phyloP scores from a whole-genome alignment of 2,888 invertebrate species.

The Limulus polyphemus region DNA sequence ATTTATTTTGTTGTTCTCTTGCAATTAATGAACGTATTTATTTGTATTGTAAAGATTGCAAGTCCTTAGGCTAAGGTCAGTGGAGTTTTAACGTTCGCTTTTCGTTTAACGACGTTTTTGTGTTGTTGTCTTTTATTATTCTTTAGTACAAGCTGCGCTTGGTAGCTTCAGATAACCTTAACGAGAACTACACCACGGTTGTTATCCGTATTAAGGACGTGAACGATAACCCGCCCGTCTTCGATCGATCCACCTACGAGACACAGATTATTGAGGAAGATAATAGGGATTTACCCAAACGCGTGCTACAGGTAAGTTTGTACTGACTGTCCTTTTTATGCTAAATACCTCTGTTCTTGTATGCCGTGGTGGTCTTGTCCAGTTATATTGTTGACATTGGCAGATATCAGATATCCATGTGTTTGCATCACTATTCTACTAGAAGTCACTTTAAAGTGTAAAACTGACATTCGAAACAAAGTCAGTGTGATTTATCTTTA shows the following conservation, averaged over 20 bases:
- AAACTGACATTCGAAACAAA: too few species aligned
- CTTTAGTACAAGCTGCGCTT: constrained; percentile 87
- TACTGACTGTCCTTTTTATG: not conserved
- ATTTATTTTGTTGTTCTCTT: too few species aligned
- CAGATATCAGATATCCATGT: too few species aligned
- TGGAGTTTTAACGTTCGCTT: constrained; percentile 91
- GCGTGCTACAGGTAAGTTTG: constrained; percentile 61
- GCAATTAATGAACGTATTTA: too few species aligned
- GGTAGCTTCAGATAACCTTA: constrained; percentile 87
- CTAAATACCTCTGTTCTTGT: not conserved
- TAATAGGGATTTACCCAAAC: constrained; percentile 81
- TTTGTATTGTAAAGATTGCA: too few species aligned
- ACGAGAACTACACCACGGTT: constrained; percentile 90
- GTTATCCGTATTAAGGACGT: constrained; percentile 94
- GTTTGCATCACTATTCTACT: too few species aligned
- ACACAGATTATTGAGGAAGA: constrained; percentile 92
- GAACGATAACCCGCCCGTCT: constrained; percentile 93
- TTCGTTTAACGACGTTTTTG: constrained; percentile 83
- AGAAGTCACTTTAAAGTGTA: too few species aligned
- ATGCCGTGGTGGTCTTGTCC: too few species aligned
- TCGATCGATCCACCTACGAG: constrained; percentile 82
- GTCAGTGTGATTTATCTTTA: too few species aligned
- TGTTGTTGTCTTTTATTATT: constrained; percentile 52
- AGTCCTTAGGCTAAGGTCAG: constrained; percentile 76
- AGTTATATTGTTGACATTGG: too few species aligned